Evolutionary conservation across 2,797 vertebrate genomes (phyloP), one percentile per base, ranked within the genome.

Genomic region (Varecia variegata): DNA sequence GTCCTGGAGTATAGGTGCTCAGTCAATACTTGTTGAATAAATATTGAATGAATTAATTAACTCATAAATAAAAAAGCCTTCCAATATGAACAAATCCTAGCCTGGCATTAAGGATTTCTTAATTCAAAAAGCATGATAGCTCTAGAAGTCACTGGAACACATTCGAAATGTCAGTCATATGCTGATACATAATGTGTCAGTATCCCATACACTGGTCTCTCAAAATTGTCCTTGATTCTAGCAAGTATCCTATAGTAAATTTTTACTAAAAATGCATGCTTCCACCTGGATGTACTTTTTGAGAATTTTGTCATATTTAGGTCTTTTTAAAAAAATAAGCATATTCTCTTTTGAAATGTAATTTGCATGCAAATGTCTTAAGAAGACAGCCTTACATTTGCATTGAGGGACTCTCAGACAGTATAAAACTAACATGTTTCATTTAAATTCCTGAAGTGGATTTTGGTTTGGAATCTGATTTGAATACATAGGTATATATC

Each of bases 381-480:
- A 79, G 20, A 38, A 60, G 54, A 88, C 7, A 82, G 11, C 13
- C 12, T 88, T 52, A 88, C 47, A 25, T 35, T 89, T 96, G 14
- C 27, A 52, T 12, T 73, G 30, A 86, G 52, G 27, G 15, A 62
- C 35, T 95, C 65, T 45, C 35, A 45, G 30, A 95, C 52, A 27
- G 17, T 54, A 25, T 74, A 68, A 93, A n/a, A 73, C 21, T 38
- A 85, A 54, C 27, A 71, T 21, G 9, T 88, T 86, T 83, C n/a
- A 73, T 92, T 90, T 84, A 38, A 73, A 96, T 96, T 60, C 20
- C 27, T 93, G n/a, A 82, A 87, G 25, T 74, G 52, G 93, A 52
- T 84, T 93, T 89, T 93, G 45, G 18, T 87, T 96, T 96, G 45
- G n/a, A 80, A 84, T 95, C 93, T 79, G 6, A 95, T 85, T 52